Conservation (phyloP, 2,797 vertebrate genomes). For the Clarias fuscus region DNA sequence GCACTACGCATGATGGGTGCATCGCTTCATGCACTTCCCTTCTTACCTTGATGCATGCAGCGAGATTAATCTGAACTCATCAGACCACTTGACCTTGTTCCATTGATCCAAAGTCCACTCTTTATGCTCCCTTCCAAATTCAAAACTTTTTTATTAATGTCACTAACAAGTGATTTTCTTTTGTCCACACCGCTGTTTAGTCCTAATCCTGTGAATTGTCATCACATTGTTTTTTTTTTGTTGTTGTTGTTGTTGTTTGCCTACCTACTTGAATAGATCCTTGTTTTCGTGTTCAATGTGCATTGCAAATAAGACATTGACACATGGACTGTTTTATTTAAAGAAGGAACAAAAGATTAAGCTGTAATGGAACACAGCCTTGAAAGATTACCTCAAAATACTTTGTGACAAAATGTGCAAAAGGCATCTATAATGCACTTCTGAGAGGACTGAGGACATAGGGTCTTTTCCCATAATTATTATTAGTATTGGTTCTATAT, state of each 20-base stretch:
- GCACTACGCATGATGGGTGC: too few species aligned
- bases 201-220: too few species aligned
- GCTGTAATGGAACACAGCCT: neutral
- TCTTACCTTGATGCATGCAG: too few species aligned
- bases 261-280: slow-evolving; percentile 43
- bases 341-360: slow-evolving; percentile 24
- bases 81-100: too few species aligned
- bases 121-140: too few species aligned
- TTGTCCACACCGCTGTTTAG: too few species aligned
- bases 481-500: neutral
- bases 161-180: too few species aligned
- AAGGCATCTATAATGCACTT: neutral
- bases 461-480: slow-evolving; percentile 46
- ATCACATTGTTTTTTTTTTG: slow-evolving; percentile 17
- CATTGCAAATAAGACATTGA: slow-evolving; percentile 17
- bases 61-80: too few species aligned
- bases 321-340: slow-evolving; percentile 15
- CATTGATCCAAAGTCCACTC: too few species aligned
- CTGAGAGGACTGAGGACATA: slow-evolving; percentile 44
- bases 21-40: too few species aligned
- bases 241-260: slow-evolving; percentile 29
- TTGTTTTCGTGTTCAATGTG: slow-evolving; percentile 30
- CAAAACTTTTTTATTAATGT: too few species aligned
- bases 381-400: neutral
- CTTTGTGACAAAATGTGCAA: neutral